Base-by-base conservation (phyloP, 2,113 vertebrate species). In the Ursus arctos region DNA sequence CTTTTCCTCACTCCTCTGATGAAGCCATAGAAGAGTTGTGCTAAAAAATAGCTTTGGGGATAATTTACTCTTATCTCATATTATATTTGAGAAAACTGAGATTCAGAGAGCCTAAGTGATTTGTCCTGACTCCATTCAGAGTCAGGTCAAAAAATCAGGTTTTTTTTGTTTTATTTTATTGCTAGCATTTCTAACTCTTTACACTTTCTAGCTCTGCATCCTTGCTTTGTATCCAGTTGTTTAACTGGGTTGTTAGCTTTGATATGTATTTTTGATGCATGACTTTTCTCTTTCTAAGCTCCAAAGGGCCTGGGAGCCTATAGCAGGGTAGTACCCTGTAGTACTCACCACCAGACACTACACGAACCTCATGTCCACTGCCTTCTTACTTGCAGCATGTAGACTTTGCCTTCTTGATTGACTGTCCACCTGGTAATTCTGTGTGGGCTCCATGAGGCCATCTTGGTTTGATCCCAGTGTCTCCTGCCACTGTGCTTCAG, bases 41-140 rank as follows among this genome's bases (percentile, higher is more conserved):
- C 47, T 95, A 63, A 47, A 96, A 43, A 94, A 97, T 87, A 95
- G 67, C 55, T 93, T 79, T 47, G 2, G 40, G 49, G 36, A 74
- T 96, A 80, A 96, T 93, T 94, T 96, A n/a, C 51, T 84, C 71
- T 94, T 69, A 59, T 77, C 18, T 40, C 31, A 51, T 91, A 91
- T 82, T 83, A 61, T 40, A 67, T 63, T 55, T 67, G 24, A 95
- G 36, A 96, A 92, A 95, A 69, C 49, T 51, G 61, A 91, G 65
- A 59, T 92, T 77, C 49, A 76, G 69, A 59, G 6, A 53, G 7
- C 26, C 55, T 76, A 40, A 86, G 5, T 81, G 26, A 90, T 76
- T 88, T 97, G 77, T n/a, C 28, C 31, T 12, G 12, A 65, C 65
- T 91, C 85, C 61, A 19, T 84, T 92, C 57, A 36, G 33, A 76